phyloP scores from a whole-genome alignment of 2,113 vertebrate genomes.

The Tragulus kanchil region DNA sequence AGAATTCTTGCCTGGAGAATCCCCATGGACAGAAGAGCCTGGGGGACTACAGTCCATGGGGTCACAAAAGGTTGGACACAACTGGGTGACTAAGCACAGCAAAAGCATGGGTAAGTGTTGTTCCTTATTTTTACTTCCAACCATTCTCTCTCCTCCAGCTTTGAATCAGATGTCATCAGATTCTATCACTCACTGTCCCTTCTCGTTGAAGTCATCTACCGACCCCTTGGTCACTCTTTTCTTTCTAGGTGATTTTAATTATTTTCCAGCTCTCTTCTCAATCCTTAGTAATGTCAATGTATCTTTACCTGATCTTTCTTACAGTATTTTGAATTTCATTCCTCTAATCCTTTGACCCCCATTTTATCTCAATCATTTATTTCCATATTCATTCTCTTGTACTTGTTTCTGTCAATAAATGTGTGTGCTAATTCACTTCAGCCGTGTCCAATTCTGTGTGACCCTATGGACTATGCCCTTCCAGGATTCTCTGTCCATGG shows the following conservation, averaged over 20 bases:
- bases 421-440: not conserved
- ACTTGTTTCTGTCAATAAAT: not conserved
- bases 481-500: not conserved
- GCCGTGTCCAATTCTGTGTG: not conserved
- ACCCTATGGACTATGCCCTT: not conserved
- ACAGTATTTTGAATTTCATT: not conserved
- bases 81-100: too few relatives aligned
- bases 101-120: not conserved
- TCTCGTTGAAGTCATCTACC: not conserved
- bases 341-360: not conserved
- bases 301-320: not conserved
- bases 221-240: not conserved
- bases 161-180: not conserved
- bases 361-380: not conserved
- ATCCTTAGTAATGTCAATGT: not conserved
- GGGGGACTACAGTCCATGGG: too few relatives aligned
- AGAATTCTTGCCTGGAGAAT: too few relatives aligned
- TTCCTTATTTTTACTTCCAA: not conserved
- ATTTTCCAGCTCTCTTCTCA: not conserved
- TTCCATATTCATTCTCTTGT: not conserved
- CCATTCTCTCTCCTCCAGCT: not conserved
- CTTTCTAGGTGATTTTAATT: not conserved
- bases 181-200: not conserved
- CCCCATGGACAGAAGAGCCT: too few relatives aligned
- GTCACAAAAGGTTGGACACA: too few relatives aligned